Conservation (phyloP, 2,113 vertebrate genomes). For the Phoxinus phoxinus region DNA sequence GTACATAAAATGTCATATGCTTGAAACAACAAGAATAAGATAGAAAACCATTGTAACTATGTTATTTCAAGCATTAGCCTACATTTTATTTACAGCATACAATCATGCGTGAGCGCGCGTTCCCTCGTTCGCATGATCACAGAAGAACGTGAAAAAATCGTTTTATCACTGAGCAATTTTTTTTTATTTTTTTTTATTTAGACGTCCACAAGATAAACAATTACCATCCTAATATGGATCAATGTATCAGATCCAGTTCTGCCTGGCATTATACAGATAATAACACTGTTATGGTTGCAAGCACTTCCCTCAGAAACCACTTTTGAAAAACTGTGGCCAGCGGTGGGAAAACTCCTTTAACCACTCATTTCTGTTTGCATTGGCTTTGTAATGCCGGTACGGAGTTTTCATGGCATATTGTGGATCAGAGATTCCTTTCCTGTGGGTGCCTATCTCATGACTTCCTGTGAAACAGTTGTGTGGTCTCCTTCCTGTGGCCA, state of each 20-base stretch:
- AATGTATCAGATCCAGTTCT: neutral
- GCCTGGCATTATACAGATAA: conserved; percentile 33
- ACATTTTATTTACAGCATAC: no score
- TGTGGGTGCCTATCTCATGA: conserved; percentile 55
- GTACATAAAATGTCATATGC: no score
- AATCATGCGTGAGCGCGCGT: no score
- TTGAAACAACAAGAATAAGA: no score
- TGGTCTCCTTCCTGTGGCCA: conserved; percentile 52
- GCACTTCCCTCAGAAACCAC: conserved; percentile 44
- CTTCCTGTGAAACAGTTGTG: conserved; percentile 56
- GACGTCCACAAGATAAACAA: neutral
- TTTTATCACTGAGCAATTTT: no score
- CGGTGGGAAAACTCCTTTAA: conserved; percentile 40
- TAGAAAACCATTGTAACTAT: no score
- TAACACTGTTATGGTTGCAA: conserved; percentile 40
- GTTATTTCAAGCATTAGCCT: no score
- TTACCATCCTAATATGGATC: neutral
- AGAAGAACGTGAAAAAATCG: no score
- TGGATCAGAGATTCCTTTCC: conserved; percentile 45
- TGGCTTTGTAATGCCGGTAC: conserved; percentile 34
- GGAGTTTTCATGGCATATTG: conserved; percentile 42
- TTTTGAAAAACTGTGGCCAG: conserved; percentile 32
- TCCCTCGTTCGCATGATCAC: no score
- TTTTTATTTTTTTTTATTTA: no score
- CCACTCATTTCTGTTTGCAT: conserved; percentile 22